A percentile compares a stretch with the other conserved stretches of the same genome.
Evolutionary conservation across 2,888 invertebrate species (phyloP).

Genomic region (Panopea generosa): DNA sequence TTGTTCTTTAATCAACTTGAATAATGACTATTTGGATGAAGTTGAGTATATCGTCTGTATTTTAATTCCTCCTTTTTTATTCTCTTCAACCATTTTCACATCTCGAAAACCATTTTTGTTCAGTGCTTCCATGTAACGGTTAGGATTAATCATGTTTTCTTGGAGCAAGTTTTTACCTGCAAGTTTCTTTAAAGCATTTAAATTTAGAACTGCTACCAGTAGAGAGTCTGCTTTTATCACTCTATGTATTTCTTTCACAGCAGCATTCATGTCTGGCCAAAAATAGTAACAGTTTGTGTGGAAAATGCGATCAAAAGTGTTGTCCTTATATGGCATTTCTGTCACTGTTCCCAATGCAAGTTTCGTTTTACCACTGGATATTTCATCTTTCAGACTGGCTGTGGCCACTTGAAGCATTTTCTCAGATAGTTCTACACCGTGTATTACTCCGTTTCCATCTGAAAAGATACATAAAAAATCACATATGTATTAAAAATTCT

Average conservation of each 20-base stretch:
- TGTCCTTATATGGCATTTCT: constrained; percentile 69
- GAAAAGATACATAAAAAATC: constrained; percentile 35
- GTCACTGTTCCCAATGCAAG: constrained; percentile 63
- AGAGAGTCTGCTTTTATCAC: constrained; percentile 76
- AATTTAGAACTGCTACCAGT: constrained; percentile 73
- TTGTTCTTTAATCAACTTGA: too few relatives aligned
- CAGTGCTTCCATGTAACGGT: constrained; percentile 73
- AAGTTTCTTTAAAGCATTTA: constrained; percentile 42
- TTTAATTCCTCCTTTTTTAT: background rate
- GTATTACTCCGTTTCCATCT: constrained; percentile 75
- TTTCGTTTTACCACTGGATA: constrained; percentile 69
- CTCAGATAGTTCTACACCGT: constrained; percentile 77
- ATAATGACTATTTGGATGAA: constrained; percentile 15
- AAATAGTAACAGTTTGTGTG: constrained; percentile 82
- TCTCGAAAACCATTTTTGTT: constrained; percentile 73
- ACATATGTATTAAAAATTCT: too few relatives aligned
- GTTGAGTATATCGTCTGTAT: constrained; percentile 20
- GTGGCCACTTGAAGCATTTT: constrained; percentile 69
- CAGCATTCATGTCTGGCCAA: constrained; percentile 74
- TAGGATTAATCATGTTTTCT: constrained; percentile 69
- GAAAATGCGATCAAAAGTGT: constrained; percentile 77
- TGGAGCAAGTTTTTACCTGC: constrained; percentile 62
- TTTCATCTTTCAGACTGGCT: constrained; percentile 44
- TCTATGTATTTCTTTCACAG: constrained; percentile 72
- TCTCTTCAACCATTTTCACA: constrained; percentile 51